Evolutionary conservation across 1,140 invertebrate genomes (phyloP), one percentile per base, ranked within the genome.

Genomic region (Zelostemma sp.): DNA sequence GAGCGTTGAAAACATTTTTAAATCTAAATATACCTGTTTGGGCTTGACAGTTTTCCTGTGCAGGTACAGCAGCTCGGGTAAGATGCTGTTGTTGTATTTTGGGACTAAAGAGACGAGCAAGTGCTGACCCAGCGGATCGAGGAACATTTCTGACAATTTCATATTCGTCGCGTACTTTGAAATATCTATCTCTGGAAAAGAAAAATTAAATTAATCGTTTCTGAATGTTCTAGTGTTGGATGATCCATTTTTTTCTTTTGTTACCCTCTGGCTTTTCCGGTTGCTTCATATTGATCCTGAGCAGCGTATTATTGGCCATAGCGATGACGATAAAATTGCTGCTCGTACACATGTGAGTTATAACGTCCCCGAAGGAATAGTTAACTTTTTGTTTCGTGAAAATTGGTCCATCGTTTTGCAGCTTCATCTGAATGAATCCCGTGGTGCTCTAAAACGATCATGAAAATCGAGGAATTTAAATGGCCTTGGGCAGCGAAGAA

Each of bases 91-190:
- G 57, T 85, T 86, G 53, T 87, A 86, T 79, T 86, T 89, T 16
- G 91, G 87, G 8, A 88, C 83, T 60, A 96, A 89, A 38, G 91
- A 88, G 53, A 97, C 87, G 4, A 98, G 85, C 1, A 96, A 83
- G 85, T 98, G 96, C 73, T 92, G 88, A 0, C 95, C 96, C 31
- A 92, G 90, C 4, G 94, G 94, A 86, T 98, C 96, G 18, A 97
- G 81, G 81, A 94, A 97, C 55, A 98, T 81, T 54, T 91, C 90
- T 8, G 87, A 89, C 33, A 91, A 83, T 81, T 89, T 90, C 86
- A 88, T 90, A 74, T 89, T 87, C 73, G 81, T 80, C 1, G 87
- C 78, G 73, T 88, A 90, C 78, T 91, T 90, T 3, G 88, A 83
- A 60, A 90, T 76, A 5, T 86, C 86, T 64, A 89, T 89, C 81